Evolutionary conservation across 2,797 vertebrate genomes (phyloP), one percentile per base, ranked within the genome.

Genomic region (Pseudomugil gertrudae): DNA sequence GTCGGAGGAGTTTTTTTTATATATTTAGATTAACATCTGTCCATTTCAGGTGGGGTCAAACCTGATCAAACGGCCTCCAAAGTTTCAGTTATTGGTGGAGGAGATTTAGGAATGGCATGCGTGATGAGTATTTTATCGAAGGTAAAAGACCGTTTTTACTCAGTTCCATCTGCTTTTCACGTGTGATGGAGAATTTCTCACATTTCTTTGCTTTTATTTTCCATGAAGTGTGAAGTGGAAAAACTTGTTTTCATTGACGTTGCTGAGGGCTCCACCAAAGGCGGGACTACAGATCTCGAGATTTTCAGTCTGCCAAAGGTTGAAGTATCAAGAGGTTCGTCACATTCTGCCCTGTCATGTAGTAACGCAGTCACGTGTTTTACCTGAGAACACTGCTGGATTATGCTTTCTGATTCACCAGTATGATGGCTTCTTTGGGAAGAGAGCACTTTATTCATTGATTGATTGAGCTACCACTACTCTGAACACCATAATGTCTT

Each of bases 41-140:
- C 15, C 1, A 0, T 87, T 80, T 58, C 35, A 93, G 93, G 89
- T 80, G 78, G 72, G 65, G 71, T 72, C 62, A 87, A 79, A 29
- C 81, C 78, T 0, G 75, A 90, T 74, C 80, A 86, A 38, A 66
- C 35, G 8, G 40, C 77, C 57, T 92, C 91, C 69, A 98, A 98
- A 92, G 93, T 99, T 52, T 95, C 97, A 3, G 92, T 99, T 59
- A 92, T 98, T 69, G 98, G 98, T 61, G 95, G 94, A 80, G 98
- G 98, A 78, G 97, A 99, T 72, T 85, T 99, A 71, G 96, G 96
- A 33, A 92, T 97, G 90, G 96, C 97, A 1, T 93, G 95, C 63
- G 94, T 95, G 15, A 84, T 98, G 91, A 95, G 97, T 72, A 91
- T 98, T 87, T 92, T 95, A 87, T 94, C 96, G 48, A 98, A 98